Percentiles rank a stretch among this genome's conserved stretches.
Conservation (phyloP, 2,113 vertebrate genomes). For the Myotis brandtii region DNA sequence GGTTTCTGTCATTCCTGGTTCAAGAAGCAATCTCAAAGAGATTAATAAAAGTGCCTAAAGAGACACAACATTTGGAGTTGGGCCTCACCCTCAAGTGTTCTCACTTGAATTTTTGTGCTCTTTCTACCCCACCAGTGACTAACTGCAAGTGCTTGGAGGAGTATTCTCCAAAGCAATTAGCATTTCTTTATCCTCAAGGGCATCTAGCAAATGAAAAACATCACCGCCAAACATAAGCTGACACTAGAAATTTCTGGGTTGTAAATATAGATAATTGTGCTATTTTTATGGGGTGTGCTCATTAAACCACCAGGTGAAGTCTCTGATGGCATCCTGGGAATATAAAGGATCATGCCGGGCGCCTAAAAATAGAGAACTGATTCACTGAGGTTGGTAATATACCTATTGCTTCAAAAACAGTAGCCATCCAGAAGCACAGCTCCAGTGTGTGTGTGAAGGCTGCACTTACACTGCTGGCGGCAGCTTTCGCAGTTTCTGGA, state of each 20-base stretch:
- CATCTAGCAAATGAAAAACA: constrained; percentile 15
- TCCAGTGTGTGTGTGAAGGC: not conserved
- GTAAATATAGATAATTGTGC: constrained; percentile 60
- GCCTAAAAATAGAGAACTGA: constrained; percentile 58
- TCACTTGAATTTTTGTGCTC: not conserved
- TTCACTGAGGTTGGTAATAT: constrained; percentile 52
- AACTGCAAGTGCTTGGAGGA: not conserved
- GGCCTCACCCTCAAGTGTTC: not conserved
- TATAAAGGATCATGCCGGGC: not conserved
- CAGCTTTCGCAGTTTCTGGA: constrained; percentile 65
- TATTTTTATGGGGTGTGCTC: constrained; percentile 51
- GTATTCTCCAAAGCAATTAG: not conserved
- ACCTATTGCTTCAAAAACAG: constrained; percentile 10
- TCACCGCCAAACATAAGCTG: not conserved
- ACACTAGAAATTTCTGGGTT: constrained; percentile 28
- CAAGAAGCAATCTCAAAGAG: not conserved
- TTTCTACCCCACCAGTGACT: not conserved
- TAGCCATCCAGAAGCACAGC: constrained; percentile 20
- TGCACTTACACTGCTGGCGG: constrained; percentile 1
- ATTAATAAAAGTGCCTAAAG: not conserved
- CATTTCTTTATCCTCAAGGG: constrained; percentile 9
- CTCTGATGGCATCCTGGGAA: constrained; percentile 6
- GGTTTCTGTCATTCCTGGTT: not conserved
- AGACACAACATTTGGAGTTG: not conserved
- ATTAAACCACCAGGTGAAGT: constrained; percentile 56